Conservation (phyloP, 1,140 invertebrate species). For the Laupala kohalensis region DNA sequence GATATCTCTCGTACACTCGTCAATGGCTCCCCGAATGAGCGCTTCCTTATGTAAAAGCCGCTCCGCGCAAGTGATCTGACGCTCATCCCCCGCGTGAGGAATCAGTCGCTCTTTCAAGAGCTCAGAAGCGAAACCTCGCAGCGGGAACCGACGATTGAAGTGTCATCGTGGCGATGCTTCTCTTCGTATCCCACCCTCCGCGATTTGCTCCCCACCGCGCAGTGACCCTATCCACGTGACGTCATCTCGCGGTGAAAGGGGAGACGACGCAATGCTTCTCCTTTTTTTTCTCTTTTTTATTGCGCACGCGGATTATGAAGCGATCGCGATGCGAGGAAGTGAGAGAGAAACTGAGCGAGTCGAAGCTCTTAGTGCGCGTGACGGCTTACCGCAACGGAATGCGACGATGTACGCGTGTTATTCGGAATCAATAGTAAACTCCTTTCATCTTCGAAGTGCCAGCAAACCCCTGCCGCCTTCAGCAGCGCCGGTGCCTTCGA, state of each 20-base stretch:
- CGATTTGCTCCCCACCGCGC: too few species aligned
- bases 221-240: background rate
- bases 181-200: too few species aligned
- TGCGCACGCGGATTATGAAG: slow-evolving; percentile 14
- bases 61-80: too few species aligned
- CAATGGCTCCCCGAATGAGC: too few species aligned
- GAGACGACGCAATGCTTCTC: background rate
- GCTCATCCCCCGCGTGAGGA: too few species aligned
- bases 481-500: slow-evolving; percentile 21
- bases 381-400: background rate
- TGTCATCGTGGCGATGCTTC: background rate
- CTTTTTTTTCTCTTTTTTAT: background rate
- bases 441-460: background rate
- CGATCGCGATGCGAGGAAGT: slow-evolving; percentile 18
- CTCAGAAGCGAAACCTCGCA: too few species aligned
- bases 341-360: background rate
- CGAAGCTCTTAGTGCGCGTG: background rate
- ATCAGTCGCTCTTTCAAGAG: too few species aligned
- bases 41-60: too few species aligned
- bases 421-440: background rate
- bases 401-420: background rate
- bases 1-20: too few species aligned
- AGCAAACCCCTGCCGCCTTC: slow-evolving; percentile 25
- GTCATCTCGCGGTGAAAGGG: too few species aligned
- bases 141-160: background rate